Evolutionary conservation across 2,113 vertebrate species (phyloP).

Genomic region (Salminus brasiliensis): DNA sequence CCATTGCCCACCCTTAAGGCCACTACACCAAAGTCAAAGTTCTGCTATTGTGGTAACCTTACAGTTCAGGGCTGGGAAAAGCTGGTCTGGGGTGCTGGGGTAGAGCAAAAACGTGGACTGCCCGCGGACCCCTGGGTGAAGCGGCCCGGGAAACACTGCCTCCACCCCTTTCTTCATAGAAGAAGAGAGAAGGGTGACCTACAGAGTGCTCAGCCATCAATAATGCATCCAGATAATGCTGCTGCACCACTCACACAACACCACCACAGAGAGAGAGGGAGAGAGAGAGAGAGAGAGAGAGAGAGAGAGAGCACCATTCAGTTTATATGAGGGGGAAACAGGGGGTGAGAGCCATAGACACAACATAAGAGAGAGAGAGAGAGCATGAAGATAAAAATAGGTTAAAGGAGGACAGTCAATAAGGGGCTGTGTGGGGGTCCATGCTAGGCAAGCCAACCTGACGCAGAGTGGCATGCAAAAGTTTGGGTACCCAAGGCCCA

Average conservation of each 20-base stretch:
- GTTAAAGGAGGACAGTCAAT: background rate
- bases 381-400: background rate
- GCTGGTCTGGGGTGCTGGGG: background rate
- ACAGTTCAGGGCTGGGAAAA: background rate
- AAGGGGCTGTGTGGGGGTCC: background rate
- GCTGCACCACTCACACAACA: constrained; percentile 24
- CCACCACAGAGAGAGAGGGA: constrained; percentile 20
- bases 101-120: background rate
- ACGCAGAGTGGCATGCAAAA: too few species aligned
- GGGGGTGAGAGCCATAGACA: too few species aligned
- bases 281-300: background rate
- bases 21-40: background rate
- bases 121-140: background rate
- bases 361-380: background rate
- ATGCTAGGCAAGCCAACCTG: background rate
- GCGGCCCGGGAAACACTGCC: background rate
- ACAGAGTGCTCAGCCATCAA: constrained; percentile 52
- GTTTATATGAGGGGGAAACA: constrained; percentile 24
- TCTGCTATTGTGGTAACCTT: background rate
- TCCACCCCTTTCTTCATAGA: background rate
- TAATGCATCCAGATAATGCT: constrained; percentile 58
- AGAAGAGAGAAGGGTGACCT: background rate
- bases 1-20: background rate
- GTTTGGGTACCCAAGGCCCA: too few species aligned
- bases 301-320: constrained; percentile 19